Percentiles rank a stretch among this genome's conserved stretches.
phyloP scores from a whole-genome alignment of 1,140 invertebrate genomes.

The Drosophila navojoa region DNA sequence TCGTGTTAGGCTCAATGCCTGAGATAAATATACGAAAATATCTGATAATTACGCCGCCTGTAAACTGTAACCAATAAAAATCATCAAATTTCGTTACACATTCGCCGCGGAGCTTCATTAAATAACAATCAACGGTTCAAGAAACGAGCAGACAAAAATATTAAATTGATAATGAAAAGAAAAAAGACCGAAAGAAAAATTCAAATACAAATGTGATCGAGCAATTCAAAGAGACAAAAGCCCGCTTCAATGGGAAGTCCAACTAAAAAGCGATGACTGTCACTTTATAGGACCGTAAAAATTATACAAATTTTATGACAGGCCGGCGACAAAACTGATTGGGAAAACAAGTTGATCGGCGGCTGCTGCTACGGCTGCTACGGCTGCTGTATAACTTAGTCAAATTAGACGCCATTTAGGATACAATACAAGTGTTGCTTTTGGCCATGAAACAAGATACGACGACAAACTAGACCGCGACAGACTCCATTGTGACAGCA shows the following conservation, averaged over 20 bases:
- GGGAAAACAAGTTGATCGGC: constrained; percentile 73
- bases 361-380: constrained; percentile 35
- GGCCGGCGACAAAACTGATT: constrained; percentile 76
- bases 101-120: constrained; percentile 64
- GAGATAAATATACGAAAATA: constrained; percentile 23
- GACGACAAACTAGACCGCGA: constrained; percentile 24
- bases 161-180: background rate
- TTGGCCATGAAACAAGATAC: constrained; percentile 35
- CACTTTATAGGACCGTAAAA: constrained; percentile 75
- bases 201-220: constrained; percentile 72
- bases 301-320: constrained; percentile 82
- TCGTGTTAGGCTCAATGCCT: constrained; percentile 24
- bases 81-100: constrained; percentile 76
- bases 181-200: constrained; percentile 29
- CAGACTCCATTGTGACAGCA: constrained; percentile 30
- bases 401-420: constrained; percentile 73
- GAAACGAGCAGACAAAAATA: constrained; percentile 35
- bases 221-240: constrained; percentile 71
- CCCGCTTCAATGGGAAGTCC: constrained; percentile 44
- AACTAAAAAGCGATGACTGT: constrained; percentile 73
- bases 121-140: constrained; percentile 64
- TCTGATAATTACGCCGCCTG: constrained; percentile 65
- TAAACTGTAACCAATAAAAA: constrained; percentile 75
- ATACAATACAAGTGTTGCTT: constrained; percentile 24
- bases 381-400: constrained; percentile 68